Percentiles rank a stretch among this genome's conserved stretches.
Evolutionary conservation across 2,113 vertebrate genomes (phyloP).

Genomic region (Sialia sialis): DNA sequence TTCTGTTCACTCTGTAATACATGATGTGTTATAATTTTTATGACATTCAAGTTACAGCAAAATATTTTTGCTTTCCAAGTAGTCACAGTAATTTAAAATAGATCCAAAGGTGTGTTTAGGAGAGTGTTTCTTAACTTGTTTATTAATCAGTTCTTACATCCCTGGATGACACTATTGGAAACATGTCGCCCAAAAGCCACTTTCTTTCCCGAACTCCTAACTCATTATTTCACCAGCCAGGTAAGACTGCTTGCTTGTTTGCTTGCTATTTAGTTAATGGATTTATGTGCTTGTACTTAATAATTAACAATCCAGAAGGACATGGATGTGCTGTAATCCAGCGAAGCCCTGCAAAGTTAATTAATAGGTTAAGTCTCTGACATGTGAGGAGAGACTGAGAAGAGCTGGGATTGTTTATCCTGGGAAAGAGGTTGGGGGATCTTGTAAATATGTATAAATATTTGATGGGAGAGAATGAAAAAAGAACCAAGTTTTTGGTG

Average conservation of each 20-base stretch:
- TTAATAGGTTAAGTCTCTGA: neutral
- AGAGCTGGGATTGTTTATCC: neutral
- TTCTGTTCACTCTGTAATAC: neutral
- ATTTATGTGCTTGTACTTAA: neutral
- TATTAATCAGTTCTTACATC: conserved; percentile 61
- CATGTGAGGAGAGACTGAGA: neutral
- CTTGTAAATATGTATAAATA: neutral
- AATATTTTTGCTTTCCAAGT: neutral
- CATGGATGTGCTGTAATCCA: neutral
- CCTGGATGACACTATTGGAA: conserved; percentile 68
- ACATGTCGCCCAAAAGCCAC: conserved; percentile 52
- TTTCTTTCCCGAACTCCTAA: conserved; percentile 63
- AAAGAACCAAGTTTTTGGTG: neutral
- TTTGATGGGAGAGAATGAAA: neutral
- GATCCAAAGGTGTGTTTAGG: neutral
- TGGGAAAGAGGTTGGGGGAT: neutral
- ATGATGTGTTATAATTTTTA: neutral
- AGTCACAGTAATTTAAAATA: neutral
- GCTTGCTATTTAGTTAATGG: neutral
- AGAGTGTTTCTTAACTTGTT: conserved; percentile 61
- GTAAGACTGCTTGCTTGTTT: conserved; percentile 59
- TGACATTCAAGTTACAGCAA: neutral
- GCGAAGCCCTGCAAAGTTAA: neutral
- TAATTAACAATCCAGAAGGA: neutral
- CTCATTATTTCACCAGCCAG: conserved; percentile 63